A percentile compares a stretch with the other conserved stretches of the same genome.
Conservation (phyloP, 2,797 vertebrate genomes). For the Tenualosa thibaudeaui region DNA sequence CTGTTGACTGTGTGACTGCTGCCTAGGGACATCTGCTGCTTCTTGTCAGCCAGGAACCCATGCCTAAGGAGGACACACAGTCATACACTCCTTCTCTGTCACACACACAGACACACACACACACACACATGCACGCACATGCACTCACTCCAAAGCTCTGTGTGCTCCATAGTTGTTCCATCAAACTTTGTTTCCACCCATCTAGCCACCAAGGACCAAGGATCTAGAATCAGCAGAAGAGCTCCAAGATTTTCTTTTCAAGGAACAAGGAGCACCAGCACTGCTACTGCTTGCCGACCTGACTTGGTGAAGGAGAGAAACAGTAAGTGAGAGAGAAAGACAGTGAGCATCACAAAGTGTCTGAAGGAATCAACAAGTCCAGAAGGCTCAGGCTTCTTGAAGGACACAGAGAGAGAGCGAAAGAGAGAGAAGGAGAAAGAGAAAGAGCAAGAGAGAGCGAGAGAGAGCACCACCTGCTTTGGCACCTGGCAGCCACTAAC, state of each 20-base stretch:
- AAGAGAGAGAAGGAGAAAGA: background rate
- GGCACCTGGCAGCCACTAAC: background rate
- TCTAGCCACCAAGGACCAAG: background rate
- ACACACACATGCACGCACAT: slow-evolving; percentile 24
- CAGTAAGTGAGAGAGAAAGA: no score
- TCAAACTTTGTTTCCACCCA: background rate
- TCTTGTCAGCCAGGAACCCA: slow-evolving; percentile 11
- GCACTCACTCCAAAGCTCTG: background rate
- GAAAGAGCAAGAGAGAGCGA: background rate
- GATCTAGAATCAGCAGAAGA: background rate
- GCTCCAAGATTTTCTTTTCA: background rate
- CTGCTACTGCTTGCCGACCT: background rate
- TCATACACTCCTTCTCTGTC: slow-evolving; percentile 20
- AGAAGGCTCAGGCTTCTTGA: background rate
- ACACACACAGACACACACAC: slow-evolving; percentile 30
- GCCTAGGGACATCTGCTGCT: slow-evolving; percentile 25
- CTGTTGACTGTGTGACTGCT: slow-evolving; percentile 11
- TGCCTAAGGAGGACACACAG: slow-evolving; percentile 22
- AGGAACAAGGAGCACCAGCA: background rate
- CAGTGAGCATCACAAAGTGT: no score
- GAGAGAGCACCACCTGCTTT: background rate
- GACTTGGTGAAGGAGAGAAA: background rate
- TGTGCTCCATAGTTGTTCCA: background rate
- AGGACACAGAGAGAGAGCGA: background rate
- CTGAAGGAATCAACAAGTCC: no score